Base-by-base conservation (phyloP, 2,888 invertebrate genomes). In the Chromoteleia sp. region DNA sequence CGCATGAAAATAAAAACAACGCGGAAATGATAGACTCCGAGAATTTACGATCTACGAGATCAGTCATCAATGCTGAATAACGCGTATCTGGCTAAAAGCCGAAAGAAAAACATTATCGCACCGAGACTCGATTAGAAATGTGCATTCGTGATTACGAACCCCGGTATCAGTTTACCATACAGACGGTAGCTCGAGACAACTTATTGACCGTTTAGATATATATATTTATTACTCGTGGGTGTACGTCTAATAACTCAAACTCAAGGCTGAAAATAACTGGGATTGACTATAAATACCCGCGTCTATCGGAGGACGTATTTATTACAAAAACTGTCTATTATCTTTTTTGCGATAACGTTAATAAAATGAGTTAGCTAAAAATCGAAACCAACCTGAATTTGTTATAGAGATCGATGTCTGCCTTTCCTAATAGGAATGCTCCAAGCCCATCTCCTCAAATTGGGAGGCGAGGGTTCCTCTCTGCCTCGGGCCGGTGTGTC, bases 341-440 rank as follows among this genome's bases (percentile, higher is more conserved):
- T 56, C 39, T 39, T 8, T 12, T n/a, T 39, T n/a, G 39, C 39
- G 39, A 39, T 39, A 12, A 39, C n/a, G 10, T 10, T 5, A 33
- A 33, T 33, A 8, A 33, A 33, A 48, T 4, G 3, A 25, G n/a
- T 4, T 56, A 10, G 30, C 7, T 17, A 33, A 58, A 36, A 61
- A 36, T 39, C 17, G 41, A 21, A 8, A 63, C 71, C n/a, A 70
- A 76, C 81, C 71, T 75, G 74, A 33, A 48, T 21, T 45, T 17
- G 12, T 58, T 61, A 80, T 41, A 19, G 70, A 70, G 61, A 59
- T 65, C 67, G 63, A 87, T 91, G 89, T 89, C 91, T 91, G 85
- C 91, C 91, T 83, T 91, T 91, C 50, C 91, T 88, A 82, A 91
- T 91, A 86, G 91, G 88, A 83, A 91, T 91, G 87, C 89, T 91